Evolutionary conservation across 2,797 vertebrate genomes (phyloP), one percentile per base, ranked within the genome.

Genomic region (Lepilemur septentrionalis): DNA sequence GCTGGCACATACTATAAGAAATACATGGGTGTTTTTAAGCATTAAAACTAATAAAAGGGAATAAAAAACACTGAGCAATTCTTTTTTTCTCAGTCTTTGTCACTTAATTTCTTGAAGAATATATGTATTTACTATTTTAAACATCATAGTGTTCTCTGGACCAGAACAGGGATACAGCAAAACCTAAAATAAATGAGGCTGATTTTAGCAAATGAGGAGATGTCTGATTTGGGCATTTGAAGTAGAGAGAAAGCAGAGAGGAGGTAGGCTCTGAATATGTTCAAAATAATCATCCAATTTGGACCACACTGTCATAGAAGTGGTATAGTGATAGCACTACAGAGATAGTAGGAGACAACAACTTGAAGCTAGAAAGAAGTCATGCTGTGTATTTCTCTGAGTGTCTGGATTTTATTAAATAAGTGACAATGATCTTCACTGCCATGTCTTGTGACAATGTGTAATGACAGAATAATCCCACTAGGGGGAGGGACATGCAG

Each of bases 21-120:
- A 89, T 46, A 59, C 8, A 20, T n/a, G 1, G 9, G 18, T 55
- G 22, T 46, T 91, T 95, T 84, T 72, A 95, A 22, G 25, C 9
- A 48, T 25, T 91, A 50, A 89, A 84, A 83, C 25, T 61, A 59
- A 88, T 38, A 48, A 48, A 87, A 79, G 6, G 3, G 4, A 80
- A 79, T 73, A 88, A 89, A 79, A 5, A 43, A 79, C 41, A 46
- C 11, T 38, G 4, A 90, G 23, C 50, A 72, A 78, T 72, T 7
- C 1, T 15, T 79, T 82, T 46, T 80, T 17, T 67, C 43, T 7
- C n/a, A 18, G 28, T n/a, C 18, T 46, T 73, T 91, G 4, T 41
- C 32, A 20, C 20, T 84, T 79, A 46, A 88, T 96, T 89, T 84
- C 63, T 78, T 67, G 18, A 84, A 95, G 18, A 88, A 52, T 63